Evolutionary conservation across 2,113 vertebrate species (phyloP).

Genomic region (Silurus asotus): DNA sequence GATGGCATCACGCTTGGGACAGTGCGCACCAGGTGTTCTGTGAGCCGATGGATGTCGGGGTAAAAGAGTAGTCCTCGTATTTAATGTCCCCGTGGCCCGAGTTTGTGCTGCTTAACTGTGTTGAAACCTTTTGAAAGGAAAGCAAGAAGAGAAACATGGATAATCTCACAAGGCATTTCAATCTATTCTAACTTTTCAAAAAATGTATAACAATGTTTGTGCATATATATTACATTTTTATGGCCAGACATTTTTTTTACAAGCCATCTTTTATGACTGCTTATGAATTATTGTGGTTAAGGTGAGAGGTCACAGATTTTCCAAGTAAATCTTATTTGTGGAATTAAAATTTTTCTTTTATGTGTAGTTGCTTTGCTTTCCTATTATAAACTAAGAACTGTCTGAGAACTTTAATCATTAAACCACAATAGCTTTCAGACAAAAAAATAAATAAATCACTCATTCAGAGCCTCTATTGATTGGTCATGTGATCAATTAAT

Average conservation of each 20-base stretch:
- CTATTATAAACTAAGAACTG: not conserved
- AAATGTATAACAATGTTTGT: too few species aligned
- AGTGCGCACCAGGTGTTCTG: constrained; percentile 91
- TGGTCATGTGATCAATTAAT: not conserved
- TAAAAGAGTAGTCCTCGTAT: constrained; percentile 88
- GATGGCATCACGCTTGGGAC: constrained; percentile 79
- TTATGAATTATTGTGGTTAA: not conserved
- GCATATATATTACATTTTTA: not conserved
- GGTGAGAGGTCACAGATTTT: not conserved
- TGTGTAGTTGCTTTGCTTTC: not conserved
- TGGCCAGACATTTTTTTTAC: not conserved
- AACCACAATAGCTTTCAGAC: not conserved
- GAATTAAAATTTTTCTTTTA: not conserved
- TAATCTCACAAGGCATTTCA: not conserved
- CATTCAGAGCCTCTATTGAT: not conserved
- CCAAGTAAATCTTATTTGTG: not conserved
- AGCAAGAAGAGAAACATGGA: not conserved
- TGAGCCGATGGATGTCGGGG: constrained; percentile 69
- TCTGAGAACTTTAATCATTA: not conserved
- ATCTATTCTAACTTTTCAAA: not conserved
- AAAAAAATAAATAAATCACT: not conserved
- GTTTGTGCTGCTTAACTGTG: constrained; percentile 74
- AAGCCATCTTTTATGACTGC: not conserved
- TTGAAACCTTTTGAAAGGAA: constrained; percentile 56
- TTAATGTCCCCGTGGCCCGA: constrained; percentile 83